These are phyloP conservation scores for Zaprionus africanus DNA, from an alignment of 1,140 invertebrate genomes.

Conservation along the genomic window DNA sequence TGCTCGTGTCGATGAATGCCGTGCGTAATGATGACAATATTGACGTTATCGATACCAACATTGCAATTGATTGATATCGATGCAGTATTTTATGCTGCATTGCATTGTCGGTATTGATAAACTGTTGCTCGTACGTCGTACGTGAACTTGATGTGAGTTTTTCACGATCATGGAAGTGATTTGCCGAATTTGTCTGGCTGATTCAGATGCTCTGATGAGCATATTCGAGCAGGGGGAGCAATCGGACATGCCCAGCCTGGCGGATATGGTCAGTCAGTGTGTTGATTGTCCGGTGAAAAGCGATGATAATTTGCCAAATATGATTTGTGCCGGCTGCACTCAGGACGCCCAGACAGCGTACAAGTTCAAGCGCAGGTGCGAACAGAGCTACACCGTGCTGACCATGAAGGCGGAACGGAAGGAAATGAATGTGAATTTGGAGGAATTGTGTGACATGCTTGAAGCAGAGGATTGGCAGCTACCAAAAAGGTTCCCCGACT, in stretches of 20 bases:
- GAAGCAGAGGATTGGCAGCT: slow-evolving; percentile 26
- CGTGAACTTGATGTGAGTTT: neutral
- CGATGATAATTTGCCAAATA: slow-evolving; percentile 27
- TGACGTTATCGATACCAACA: neutral
- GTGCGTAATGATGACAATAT: neutral
- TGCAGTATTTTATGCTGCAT: neutral
- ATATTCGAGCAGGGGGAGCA: slow-evolving; percentile 15
- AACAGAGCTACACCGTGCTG: slow-evolving; percentile 31
- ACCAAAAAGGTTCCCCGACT: neutral
- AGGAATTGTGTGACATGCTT: slow-evolving; percentile 24
- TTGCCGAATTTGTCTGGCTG: slow-evolving; percentile 21
- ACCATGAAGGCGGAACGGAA: slow-evolving; percentile 12
- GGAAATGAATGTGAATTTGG: slow-evolving; percentile 10
- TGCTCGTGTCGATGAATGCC: neutral
- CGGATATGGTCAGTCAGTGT: slow-evolving; percentile 31
- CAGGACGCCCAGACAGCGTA: slow-evolving; percentile 16
- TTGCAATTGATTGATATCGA: neutral
- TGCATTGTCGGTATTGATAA: neutral
- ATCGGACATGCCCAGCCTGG: slow-evolving; percentile 8
- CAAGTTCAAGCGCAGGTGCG: slow-evolving; percentile 29
- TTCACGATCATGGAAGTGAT: slow-evolving; percentile 10
- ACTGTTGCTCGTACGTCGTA: slow-evolving; percentile 11
- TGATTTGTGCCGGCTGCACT: slow-evolving; percentile 4
- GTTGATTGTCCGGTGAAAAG: slow-evolving; percentile 7
- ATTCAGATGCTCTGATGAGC: neutral